These are phyloP conservation scores for Eupithecia centaureata DNA, from an alignment of 2,888 invertebrate genomes.

Conservation along the genomic window DNA sequence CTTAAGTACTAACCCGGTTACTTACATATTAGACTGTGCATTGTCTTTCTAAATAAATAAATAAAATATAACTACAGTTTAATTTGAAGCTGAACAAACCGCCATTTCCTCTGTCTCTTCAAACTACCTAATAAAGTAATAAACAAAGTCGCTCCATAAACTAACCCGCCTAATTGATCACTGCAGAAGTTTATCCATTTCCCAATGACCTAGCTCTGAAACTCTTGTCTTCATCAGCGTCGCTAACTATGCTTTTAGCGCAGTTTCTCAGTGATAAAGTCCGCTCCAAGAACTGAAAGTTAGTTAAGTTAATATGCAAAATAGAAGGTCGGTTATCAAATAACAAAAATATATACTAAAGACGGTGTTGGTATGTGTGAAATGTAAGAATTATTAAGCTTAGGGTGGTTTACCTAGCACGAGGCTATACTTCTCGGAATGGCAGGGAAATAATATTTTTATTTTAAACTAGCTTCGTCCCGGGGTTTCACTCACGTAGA, in stretches of 20 bases:
- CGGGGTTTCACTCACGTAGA: background rate
- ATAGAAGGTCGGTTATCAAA: background rate
- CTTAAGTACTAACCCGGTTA: no score
- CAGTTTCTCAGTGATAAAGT: conserved; percentile 1
- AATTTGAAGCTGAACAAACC: background rate
- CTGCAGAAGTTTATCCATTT: conserved; percentile 4
- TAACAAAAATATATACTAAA: background rate
- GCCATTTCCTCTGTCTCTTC: background rate
- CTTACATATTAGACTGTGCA: no score
- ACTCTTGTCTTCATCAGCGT: background rate
- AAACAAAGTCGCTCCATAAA: background rate
- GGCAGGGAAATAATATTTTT: background rate
- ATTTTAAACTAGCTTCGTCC: background rate
- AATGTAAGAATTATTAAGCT: background rate
- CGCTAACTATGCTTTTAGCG: background rate
- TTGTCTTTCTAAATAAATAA: no score
- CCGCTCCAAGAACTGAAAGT: background rate
- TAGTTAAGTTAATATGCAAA: background rate
- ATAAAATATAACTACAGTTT: no score
- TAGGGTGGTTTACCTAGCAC: background rate
- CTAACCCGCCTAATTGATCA: conserved; percentile 1
- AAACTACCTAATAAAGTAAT: background rate
- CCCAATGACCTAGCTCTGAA: conserved; percentile 1
- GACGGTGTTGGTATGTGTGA: background rate
- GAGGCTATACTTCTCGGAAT: background rate